A percentile compares a stretch with the other conserved stretches of the same genome.
Evolutionary conservation across 2,888 invertebrate species (phyloP).

Genomic region (Pollenia labialis): DNA sequence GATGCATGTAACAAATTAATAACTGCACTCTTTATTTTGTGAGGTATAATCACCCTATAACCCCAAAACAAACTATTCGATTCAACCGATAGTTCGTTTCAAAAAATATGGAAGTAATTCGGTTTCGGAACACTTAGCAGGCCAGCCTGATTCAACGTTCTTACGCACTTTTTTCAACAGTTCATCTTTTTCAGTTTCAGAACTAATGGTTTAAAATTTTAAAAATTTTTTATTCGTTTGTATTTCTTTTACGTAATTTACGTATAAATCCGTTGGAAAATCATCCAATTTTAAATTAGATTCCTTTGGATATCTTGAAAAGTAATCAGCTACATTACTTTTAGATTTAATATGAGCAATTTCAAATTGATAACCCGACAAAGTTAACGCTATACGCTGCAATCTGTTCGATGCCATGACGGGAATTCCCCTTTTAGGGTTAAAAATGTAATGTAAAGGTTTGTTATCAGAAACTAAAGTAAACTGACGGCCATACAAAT

Average conservation of each 20-base stretch:
- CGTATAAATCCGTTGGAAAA: not conserved
- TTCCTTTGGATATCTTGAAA: slow-evolving; percentile 71
- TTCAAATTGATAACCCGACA: slow-evolving; percentile 74
- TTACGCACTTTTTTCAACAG: slow-evolving; percentile 22
- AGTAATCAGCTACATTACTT: slow-evolving; percentile 74
- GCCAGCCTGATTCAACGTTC: slow-evolving; percentile 36
- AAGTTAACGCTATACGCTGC: slow-evolving; percentile 73
- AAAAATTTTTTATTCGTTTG: not conserved
- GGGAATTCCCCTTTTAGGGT: slow-evolving; percentile 59
- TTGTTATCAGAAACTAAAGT: slow-evolving; percentile 60
- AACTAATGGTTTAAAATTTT: slow-evolving; percentile 20
- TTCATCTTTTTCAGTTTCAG: slow-evolving; percentile 8
- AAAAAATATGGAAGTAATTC: slow-evolving; percentile 55
- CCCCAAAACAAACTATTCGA: slow-evolving; percentile 60
- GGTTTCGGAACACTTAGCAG: slow-evolving; percentile 22
- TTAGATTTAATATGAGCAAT: slow-evolving; percentile 71
- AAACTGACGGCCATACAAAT: slow-evolving; percentile 55
- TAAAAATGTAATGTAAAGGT: slow-evolving; percentile 57
- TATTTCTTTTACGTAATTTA: slow-evolving; percentile 6
- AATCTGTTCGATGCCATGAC: slow-evolving; percentile 77
- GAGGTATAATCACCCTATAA: slow-evolving; percentile 48
- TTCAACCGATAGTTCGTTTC: slow-evolving; percentile 57
- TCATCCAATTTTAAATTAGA: not conserved
- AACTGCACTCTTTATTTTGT: slow-evolving; percentile 65
- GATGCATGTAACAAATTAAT: slow-evolving; percentile 70